Conservation (phyloP, 2,113 vertebrate species). For the Gulo gulo region DNA sequence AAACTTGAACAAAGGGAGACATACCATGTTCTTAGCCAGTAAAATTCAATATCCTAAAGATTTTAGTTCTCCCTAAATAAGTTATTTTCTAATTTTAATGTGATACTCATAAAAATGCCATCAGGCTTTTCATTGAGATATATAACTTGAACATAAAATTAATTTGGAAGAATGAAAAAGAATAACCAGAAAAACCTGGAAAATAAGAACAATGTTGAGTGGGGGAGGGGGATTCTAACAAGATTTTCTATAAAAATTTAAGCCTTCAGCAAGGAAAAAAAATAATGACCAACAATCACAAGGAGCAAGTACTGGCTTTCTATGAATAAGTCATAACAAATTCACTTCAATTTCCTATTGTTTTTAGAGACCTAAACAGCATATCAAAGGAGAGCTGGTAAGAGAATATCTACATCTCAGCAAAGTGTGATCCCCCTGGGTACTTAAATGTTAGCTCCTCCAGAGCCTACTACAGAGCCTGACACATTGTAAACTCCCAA, state of each 20-base stretch:
- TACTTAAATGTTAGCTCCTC: neutral
- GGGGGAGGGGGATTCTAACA: neutral
- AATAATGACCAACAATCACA: neutral
- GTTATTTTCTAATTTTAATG: neutral
- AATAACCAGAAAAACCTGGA: neutral
- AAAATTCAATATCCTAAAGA: neutral
- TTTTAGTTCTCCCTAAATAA: neutral
- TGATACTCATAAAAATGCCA: conserved; percentile 2
- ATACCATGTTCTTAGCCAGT: neutral
- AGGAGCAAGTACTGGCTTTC: neutral
- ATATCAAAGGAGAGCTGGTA: neutral
- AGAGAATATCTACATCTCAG: neutral
- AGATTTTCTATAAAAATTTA: neutral
- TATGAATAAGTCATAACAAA: neutral
- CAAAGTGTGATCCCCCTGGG: neutral
- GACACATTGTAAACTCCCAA: neutral
- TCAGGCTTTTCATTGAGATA: neutral
- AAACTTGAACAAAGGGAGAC: neutral
- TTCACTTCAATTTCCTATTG: neutral
- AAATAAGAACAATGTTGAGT: neutral
- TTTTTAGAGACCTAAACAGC: neutral
- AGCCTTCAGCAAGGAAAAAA: neutral
- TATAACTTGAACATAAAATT: neutral
- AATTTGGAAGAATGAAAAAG: neutral
- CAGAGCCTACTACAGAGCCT: neutral